These are phyloP conservation scores for Tenthredo distinguenda DNA, from an alignment of 2,888 invertebrate species.

Conservation along the genomic window DNA sequence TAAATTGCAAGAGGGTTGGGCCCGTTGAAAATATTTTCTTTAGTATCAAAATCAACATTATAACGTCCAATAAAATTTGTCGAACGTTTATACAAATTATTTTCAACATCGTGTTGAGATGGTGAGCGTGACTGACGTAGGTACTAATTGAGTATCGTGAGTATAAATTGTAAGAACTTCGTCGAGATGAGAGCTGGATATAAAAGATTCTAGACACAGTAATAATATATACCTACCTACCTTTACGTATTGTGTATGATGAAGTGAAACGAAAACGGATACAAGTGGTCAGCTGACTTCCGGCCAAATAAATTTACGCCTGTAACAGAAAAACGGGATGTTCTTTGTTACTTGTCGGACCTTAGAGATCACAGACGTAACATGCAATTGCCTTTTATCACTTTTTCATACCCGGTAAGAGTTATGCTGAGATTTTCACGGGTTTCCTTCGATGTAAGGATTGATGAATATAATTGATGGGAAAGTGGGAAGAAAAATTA, in stretches of 20 bases:
- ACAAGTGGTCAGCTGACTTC: constrained; percentile 42
- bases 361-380: neutral
- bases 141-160: neutral
- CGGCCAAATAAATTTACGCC: constrained; percentile 8
- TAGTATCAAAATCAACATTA: neutral
- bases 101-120: neutral
- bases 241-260: neutral
- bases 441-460: neutral
- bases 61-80: neutral
- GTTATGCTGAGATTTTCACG: neutral
- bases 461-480: neutral
- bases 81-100: neutral
- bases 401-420: neutral
- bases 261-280: constrained; percentile 42
- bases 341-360: neutral
- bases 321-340: constrained; percentile 10
- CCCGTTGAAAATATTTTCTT: too few relatives aligned
- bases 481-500: neutral
- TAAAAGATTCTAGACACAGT: neutral
- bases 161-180: neutral
- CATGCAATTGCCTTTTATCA: neutral
- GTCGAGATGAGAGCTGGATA: neutral
- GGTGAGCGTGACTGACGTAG: neutral
- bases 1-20: neutral
- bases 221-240: neutral